Percentiles rank a stretch among this genome's conserved stretches.
Evolutionary conservation across 2,113 vertebrate genomes (phyloP).

Genomic region (Corvus hawaiiensis): DNA sequence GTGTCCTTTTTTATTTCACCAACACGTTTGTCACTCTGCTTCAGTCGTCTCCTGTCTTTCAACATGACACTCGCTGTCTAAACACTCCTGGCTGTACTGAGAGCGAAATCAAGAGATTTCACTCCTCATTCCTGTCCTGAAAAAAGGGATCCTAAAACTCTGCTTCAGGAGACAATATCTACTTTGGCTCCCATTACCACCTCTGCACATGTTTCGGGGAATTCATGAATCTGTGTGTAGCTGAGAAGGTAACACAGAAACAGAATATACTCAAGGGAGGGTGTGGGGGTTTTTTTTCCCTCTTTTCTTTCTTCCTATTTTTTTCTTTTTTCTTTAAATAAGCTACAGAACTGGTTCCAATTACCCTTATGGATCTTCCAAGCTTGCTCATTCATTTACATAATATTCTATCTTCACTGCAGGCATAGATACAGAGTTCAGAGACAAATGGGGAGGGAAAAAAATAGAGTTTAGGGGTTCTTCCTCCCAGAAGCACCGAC

Average conservation of each 20-base stretch:
- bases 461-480: not conserved
- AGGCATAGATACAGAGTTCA: not conserved
- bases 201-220: not conserved
- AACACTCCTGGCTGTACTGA: not conserved
- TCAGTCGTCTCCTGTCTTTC: not conserved
- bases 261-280: not conserved
- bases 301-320: not conserved
- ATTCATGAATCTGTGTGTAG: not conserved
- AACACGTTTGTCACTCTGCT: constrained; percentile 37
- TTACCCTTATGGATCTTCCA: not conserved
- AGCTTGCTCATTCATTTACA: not conserved
- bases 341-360: not conserved
- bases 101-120: not conserved
- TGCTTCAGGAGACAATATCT: not conserved
- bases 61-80: constrained; percentile 38
- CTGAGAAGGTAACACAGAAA: not conserved
- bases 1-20: constrained; percentile 35
- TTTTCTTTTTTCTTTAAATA: not conserved
- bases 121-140: not conserved
- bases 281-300: rapidly evolving
- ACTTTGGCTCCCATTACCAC: not conserved
- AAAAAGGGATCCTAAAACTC: not conserved
- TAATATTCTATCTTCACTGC: not conserved
- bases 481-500: not conserved
- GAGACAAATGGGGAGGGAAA: not conserved